phyloP scores from a whole-genome alignment of 2,113 vertebrate genomes.

The Dipodomys spectabilis region DNA sequence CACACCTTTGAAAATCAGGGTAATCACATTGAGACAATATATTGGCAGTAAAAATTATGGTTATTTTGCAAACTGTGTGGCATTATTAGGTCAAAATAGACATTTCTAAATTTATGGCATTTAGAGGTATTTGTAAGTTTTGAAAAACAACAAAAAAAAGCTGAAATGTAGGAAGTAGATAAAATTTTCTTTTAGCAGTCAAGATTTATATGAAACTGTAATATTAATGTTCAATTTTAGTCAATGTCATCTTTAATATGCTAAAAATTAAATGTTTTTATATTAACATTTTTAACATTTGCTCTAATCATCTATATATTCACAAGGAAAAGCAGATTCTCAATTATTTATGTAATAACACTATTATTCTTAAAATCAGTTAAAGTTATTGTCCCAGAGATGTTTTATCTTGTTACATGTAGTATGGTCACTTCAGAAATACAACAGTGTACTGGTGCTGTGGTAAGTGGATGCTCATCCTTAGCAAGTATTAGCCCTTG shows the following conservation, averaged over 20 bases:
- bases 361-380: neutral
- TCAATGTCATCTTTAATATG: neutral
- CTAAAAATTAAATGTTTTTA: neutral
- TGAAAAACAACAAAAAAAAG: neutral
- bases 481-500: neutral
- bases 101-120: constrained; percentile 40
- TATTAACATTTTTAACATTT: neutral
- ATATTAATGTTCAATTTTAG: neutral
- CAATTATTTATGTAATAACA: neutral
- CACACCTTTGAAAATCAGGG: constrained; percentile 64
- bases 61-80: constrained; percentile 49
- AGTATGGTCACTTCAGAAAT: neutral
- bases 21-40: constrained; percentile 73
- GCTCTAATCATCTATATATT: neutral
- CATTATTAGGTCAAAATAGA: constrained; percentile 55
- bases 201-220: neutral
- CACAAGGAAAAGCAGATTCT: neutral
- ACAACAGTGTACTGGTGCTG: neutral
- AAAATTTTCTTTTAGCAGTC: neutral
- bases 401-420: neutral
- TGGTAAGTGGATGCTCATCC: too few species aligned
- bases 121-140: constrained; percentile 7
- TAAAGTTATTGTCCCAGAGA: neutral
- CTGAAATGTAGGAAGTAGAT: neutral
- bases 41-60: constrained; percentile 52